Evolutionary conservation across 2,113 vertebrate species (phyloP).

Genomic region (Sitta europaea): DNA sequence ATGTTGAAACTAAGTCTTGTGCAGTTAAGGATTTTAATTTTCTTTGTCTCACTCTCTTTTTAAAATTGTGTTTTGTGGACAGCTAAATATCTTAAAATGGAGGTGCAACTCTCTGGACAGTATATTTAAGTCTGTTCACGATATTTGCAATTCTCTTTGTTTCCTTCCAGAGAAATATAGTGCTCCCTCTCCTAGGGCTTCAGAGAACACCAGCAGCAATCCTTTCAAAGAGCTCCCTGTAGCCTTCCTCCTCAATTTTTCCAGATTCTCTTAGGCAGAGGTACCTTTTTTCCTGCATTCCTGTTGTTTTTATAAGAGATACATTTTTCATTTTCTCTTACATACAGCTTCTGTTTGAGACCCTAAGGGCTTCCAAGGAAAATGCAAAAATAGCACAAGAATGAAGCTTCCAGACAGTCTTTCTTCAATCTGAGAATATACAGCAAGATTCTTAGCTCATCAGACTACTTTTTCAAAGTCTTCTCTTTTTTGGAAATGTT

Average conservation of each 20-base stretch:
- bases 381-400: neutral
- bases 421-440: neutral
- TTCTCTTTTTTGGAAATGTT: neutral
- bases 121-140: neutral
- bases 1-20: neutral
- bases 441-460: neutral
- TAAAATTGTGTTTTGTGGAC: neutral
- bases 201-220: neutral
- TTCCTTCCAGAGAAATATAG: neutral
- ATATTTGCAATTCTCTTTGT: neutral
- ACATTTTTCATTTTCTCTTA: conserved; percentile 15
- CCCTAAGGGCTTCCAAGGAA: neutral
- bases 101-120: neutral
- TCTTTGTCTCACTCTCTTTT: neutral
- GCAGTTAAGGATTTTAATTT: neutral
- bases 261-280: conserved; percentile 1
- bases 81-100: neutral
- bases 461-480: neutral
- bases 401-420: neutral
- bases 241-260: neutral
- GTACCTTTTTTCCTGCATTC: neutral
- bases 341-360: neutral
- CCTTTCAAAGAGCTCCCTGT: neutral
- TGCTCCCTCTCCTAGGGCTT: neutral
- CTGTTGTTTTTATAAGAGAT: neutral